Evolutionary conservation across 2,113 vertebrate species (phyloP).

Genomic region (Thunnus maccoyii): DNA sequence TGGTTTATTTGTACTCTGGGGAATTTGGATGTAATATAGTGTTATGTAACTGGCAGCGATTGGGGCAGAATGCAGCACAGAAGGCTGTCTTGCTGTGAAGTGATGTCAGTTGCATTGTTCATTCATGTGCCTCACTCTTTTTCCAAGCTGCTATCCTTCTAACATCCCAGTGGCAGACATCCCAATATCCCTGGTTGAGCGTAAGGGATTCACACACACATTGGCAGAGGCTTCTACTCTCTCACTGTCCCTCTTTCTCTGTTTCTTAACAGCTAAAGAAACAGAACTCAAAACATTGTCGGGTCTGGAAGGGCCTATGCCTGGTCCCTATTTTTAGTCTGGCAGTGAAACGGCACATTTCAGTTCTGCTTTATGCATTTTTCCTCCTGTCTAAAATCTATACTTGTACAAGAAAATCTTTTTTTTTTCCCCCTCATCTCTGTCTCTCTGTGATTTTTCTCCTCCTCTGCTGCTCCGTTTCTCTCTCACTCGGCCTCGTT

Average conservation of each 20-base stretch:
- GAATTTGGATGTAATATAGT: constrained; percentile 36
- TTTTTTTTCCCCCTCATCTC: constrained; percentile 1
- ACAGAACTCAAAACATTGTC: constrained; percentile 63
- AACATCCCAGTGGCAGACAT: constrained; percentile 60
- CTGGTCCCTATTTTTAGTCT: constrained; percentile 69
- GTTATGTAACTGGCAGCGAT: constrained; percentile 57
- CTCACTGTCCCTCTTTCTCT: constrained; percentile 32
- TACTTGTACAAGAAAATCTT: constrained; percentile 25
- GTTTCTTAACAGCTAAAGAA: constrained; percentile 61
- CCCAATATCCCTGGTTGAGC: constrained; percentile 53
- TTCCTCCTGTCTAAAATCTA: constrained; percentile 44
- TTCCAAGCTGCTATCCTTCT: constrained; percentile 49
- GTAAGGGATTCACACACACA: constrained; percentile 55
- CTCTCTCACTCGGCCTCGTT: not conserved
- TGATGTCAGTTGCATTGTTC: constrained; percentile 63
- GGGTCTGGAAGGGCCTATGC: constrained; percentile 55
- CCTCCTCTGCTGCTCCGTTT: not conserved
- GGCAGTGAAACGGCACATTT: constrained; percentile 53
- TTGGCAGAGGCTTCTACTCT: constrained; percentile 52
- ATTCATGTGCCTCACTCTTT: constrained; percentile 59
- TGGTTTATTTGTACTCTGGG: constrained; percentile 37
- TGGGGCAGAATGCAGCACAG: constrained; percentile 60
- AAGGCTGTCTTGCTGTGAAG: constrained; percentile 54
- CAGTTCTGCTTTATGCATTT: constrained; percentile 46
- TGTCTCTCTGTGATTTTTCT: constrained; percentile 18